phyloP scores from a whole-genome alignment of 2,113 vertebrate species.

The Myrmophylax atrothorax region DNA sequence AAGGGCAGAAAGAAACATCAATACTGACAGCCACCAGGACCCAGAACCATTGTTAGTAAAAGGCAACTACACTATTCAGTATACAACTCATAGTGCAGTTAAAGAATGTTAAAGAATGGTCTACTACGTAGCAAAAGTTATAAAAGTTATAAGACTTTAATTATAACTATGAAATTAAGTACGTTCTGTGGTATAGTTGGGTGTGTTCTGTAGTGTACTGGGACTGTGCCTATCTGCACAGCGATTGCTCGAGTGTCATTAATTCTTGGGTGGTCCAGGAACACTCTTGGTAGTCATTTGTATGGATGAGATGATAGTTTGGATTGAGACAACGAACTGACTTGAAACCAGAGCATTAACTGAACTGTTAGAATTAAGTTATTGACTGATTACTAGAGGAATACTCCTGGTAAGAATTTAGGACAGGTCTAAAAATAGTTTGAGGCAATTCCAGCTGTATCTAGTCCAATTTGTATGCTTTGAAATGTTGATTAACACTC shows the following conservation, averaged over 20 bases:
- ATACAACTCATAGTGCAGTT: too few species aligned
- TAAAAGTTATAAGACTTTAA: not conserved
- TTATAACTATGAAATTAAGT: not conserved
- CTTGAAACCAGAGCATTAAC: not conserved
- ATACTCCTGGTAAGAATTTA: not conserved
- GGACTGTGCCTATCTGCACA: not conserved
- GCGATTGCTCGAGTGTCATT: fast-evolving
- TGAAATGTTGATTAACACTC: not conserved
- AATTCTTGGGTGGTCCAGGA: not conserved
- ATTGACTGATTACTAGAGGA: not conserved
- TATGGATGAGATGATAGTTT: not conserved
- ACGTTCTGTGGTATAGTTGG: not conserved
- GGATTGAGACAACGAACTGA: not conserved
- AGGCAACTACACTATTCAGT: not conserved
- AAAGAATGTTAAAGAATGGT: not conserved
- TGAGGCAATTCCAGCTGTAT: not conserved
- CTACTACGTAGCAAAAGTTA: fast-evolving
- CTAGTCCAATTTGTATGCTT: not conserved
- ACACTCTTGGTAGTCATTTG: not conserved
- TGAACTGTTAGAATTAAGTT: not conserved
- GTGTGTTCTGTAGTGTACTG: not conserved
- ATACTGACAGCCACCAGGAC: not conserved
- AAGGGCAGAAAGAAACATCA: not conserved
- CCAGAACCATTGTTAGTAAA: not conserved
- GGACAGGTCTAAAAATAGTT: not conserved